Percentiles rank a stretch among this genome's conserved stretches.
These are phyloP conservation scores for Hydriomena furcata DNA, from an alignment of 2,888 invertebrate genomes.

Conservation along the genomic window DNA sequence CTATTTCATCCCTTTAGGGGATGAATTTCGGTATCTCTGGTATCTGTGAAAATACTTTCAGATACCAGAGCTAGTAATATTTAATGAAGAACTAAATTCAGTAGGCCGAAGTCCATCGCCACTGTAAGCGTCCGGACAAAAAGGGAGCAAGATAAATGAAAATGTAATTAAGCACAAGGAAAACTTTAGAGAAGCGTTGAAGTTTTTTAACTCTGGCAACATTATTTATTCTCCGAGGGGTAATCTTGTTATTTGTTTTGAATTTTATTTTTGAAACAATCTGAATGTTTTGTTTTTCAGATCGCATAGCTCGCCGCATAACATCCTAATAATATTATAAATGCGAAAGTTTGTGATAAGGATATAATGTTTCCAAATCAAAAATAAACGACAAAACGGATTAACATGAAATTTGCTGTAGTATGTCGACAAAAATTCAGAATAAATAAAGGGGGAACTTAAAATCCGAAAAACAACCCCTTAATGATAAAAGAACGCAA, in stretches of 20 bases:
- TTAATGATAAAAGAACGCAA: no score
- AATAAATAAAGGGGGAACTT: no score
- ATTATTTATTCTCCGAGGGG: conserved; percentile 66
- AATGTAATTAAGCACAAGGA: conserved; percentile 75
- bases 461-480: no score
- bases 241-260: conserved; percentile 65
- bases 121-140: conserved; percentile 43
- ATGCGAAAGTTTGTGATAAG: no score
- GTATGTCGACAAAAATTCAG: no score
- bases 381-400: no score
- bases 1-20: no score
- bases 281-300: conserved; percentile 18
- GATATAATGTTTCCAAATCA: no score
- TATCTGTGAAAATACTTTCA: no score
- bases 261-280: conserved; percentile 42
- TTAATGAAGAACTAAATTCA: conserved; percentile 16
- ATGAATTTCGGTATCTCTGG: no score
- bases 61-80: not conserved
- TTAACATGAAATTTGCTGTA: no score
- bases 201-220: conserved; percentile 62
- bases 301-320: conserved; percentile 1
- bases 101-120: conserved; percentile 45
- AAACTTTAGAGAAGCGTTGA: conserved; percentile 70
- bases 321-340: not conserved
- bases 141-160: conserved; percentile 74